Evolutionary conservation across 2,113 vertebrate genomes (phyloP).

Genomic region (Cyanoramphus novaezelandiae): DNA sequence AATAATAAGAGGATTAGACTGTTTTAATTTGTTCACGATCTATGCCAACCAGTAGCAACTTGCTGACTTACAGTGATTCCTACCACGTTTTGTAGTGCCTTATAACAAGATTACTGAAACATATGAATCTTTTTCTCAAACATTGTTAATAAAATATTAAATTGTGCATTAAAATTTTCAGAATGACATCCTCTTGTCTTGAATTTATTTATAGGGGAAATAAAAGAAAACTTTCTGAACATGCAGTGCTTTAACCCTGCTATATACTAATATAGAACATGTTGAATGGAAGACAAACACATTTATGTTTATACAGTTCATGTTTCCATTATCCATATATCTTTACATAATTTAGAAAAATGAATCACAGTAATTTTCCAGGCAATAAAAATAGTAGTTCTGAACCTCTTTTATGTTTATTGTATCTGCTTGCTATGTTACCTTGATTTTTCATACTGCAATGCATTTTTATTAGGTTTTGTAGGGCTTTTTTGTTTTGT

Average conservation of each 20-base stretch:
- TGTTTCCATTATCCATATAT: slow-evolving; percentile 66
- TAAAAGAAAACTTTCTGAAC: slow-evolving; percentile 67
- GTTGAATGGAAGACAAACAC: slow-evolving; percentile 52
- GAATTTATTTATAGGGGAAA: slow-evolving; percentile 71
- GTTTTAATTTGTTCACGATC: slow-evolving; percentile 27
- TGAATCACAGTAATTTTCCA: slow-evolving; percentile 66
- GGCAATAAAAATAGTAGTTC: slow-evolving; percentile 44
- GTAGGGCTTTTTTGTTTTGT: background rate
- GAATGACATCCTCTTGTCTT: slow-evolving; percentile 51
- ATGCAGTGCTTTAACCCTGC: slow-evolving; percentile 64
- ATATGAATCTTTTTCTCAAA: slow-evolving; percentile 57
- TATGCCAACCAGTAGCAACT: background rate
- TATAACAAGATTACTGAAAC: slow-evolving; percentile 31
- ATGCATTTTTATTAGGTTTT: background rate
- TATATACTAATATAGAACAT: slow-evolving; percentile 64
- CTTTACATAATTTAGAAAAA: slow-evolving; percentile 68
- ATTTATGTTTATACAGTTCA: slow-evolving; percentile 53
- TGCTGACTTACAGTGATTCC: slow-evolving; percentile 12
- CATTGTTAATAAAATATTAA: slow-evolving; percentile 78
- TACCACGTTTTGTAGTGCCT: slow-evolving; percentile 18
- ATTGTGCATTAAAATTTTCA: slow-evolving; percentile 67
- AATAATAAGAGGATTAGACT: background rate
- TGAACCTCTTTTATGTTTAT: slow-evolving; percentile 54
- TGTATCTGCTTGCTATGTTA: slow-evolving; percentile 20
- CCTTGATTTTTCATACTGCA: slow-evolving; percentile 53